Evolutionary conservation across 2,113 vertebrate species (phyloP).

Genomic region (Chionis minor): DNA sequence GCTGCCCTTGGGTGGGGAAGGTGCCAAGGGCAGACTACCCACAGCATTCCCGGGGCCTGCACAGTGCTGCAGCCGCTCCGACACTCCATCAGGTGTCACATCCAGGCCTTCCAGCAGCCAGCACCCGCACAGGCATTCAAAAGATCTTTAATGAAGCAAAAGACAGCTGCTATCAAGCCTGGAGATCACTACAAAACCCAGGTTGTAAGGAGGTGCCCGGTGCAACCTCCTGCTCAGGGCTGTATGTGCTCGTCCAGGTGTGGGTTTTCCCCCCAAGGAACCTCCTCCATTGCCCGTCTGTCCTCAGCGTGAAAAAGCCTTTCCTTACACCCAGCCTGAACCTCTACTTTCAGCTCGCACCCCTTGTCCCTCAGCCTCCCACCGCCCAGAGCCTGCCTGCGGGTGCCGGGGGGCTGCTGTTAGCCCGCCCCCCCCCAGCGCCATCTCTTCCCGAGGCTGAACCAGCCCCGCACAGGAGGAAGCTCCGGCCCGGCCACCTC

Average conservation of each 20-base stretch:
- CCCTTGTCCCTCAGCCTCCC: background rate
- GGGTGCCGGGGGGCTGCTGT: too few relatives aligned
- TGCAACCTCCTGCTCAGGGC: background rate
- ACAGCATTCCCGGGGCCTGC: background rate
- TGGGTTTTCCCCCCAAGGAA: background rate
- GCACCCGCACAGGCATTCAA: background rate
- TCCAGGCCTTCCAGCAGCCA: background rate
- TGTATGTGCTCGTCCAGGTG: background rate
- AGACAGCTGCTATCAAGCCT: accelerated
- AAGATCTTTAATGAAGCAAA: background rate
- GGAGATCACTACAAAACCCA: background rate
- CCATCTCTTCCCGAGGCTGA: too few relatives aligned
- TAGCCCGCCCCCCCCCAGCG: too few relatives aligned
- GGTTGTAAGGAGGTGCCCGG: background rate
- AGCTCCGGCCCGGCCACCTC: too few relatives aligned
- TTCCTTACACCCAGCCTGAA: background rate
- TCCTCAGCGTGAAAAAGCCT: background rate
- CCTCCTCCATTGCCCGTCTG: background rate
- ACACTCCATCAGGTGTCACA: background rate
- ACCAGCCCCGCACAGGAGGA: background rate
- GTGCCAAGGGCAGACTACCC: too few relatives aligned
- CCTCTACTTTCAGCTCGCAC: background rate
- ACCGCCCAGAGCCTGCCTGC: accelerated
- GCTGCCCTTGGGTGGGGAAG: background rate
- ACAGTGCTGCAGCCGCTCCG: background rate